Evolutionary conservation across 2,113 vertebrate species (phyloP).

Genomic region (Otus sunia): DNA sequence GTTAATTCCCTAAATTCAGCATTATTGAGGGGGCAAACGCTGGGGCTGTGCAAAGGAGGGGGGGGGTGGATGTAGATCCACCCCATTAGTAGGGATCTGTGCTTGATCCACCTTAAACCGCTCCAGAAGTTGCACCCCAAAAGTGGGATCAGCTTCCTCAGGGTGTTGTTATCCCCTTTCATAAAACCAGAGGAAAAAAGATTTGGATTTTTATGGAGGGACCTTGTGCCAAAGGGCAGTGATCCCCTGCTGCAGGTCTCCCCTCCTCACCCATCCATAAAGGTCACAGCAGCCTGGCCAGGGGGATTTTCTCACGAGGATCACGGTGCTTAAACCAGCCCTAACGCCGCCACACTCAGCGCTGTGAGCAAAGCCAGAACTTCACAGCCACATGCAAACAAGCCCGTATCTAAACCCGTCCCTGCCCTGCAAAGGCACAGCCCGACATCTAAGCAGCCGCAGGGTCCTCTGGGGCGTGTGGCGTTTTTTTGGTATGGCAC

Average conservation of each 20-base stretch:
- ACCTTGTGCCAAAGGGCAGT: neutral
- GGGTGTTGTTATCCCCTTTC: neutral
- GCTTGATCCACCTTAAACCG: neutral
- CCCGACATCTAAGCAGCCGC: neutral
- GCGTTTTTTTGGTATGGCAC: neutral
- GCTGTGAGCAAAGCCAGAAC: neutral
- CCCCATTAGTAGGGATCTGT: rapidly evolving
- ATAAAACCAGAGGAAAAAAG: neutral
- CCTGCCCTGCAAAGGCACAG: neutral
- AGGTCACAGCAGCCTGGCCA: neutral
- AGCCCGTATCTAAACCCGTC: neutral
- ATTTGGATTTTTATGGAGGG: neutral
- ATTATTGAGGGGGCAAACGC: rapidly evolving
- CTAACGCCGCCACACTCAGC: neutral
- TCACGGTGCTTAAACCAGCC: neutral
- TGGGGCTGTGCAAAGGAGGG: neutral
- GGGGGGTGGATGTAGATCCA: rapidly evolving
- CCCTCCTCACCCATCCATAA: rapidly evolving
- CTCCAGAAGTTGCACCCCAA: neutral
- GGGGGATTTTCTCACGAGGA: neutral
- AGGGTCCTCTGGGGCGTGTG: neutral
- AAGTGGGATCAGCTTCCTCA: neutral
- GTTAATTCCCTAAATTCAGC: neutral
- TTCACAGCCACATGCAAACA: neutral
- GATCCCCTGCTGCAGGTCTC: neutral